Evolutionary conservation across 2,797 vertebrate genomes (phyloP), one percentile per base, ranked within the genome.

Genomic region (Amphiprion clarkii): DNA sequence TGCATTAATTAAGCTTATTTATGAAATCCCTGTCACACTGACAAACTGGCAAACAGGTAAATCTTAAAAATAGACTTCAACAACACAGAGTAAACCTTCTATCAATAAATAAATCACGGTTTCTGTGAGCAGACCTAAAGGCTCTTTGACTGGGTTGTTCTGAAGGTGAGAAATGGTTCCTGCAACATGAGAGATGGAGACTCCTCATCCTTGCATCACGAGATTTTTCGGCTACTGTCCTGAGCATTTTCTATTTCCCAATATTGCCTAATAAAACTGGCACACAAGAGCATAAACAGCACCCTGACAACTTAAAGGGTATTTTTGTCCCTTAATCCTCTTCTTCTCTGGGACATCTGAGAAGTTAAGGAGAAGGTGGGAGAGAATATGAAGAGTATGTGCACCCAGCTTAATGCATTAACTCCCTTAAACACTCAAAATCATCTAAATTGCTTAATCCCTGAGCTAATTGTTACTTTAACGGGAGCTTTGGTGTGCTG

Each of bases 111-210:
- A 51, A 8, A 12, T 9, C n/a, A 21, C n/a, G 3, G 17, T 52
- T 40, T 39, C 46, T 49, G 10, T 25, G n/a, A 27, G 21, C 31
- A 51, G 10, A 39, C 44, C 13, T 33, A 23, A 42, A 42, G 36
- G 21, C 11, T 39, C 6, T 59, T 27, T 71, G 17, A 7, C 14
- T 42, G 40, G 40, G 40, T 31, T 55, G 33, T 6, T 40, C 23
- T 53, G 16, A 51, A 21, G 17, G 3, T 12, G 8, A n/a, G 13
- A 56, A 51, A 48, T 48, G 39, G 53, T 21, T 19, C 12, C 40
- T 36, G 48, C 40, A 23, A 57, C 39, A 61, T 60, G n/a, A 81
- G 36, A 74, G 55, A 56, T 53, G 51, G 42, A 1, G 3, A 63
- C 36, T 63, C 25, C 1, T 36, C 33, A 36, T 36, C 33, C 9